Evolutionary conservation across 2,113 vertebrate genomes (phyloP).

Genomic region (Antechinus stuartii): DNA sequence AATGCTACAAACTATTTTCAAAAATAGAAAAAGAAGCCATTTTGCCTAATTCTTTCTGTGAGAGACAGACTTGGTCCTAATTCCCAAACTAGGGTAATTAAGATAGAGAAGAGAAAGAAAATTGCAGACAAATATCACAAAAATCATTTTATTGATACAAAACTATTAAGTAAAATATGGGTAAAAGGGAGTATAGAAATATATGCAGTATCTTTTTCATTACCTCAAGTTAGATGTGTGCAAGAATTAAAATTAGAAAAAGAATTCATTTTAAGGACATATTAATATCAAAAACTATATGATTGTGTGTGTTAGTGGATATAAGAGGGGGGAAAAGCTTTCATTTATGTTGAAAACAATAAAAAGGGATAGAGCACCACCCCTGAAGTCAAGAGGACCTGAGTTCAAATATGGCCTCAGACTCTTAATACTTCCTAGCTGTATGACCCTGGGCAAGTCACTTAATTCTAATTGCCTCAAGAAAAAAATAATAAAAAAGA

Average conservation of each 20-base stretch:
- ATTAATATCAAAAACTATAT: not conserved
- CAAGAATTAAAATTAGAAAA: not conserved
- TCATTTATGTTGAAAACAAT: not conserved
- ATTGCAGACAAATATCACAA: not conserved
- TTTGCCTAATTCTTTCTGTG: not conserved
- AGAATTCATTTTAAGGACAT: not conserved
- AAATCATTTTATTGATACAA: not conserved
- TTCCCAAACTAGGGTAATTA: not conserved
- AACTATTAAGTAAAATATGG: not conserved
- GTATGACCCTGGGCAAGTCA: too few species aligned
- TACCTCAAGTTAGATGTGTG: not conserved
- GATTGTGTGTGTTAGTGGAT: not conserved
- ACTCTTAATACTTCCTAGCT: too few species aligned
- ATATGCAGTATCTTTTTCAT: not conserved
- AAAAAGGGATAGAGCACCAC: not conserved
- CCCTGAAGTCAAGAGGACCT: too few species aligned
- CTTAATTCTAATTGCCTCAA: too few species aligned
- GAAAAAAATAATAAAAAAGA: not conserved
- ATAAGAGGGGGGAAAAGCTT: not conserved
- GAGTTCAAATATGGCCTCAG: too few species aligned
- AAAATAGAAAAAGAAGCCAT: not conserved
- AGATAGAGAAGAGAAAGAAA: not conserved
- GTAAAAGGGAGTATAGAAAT: not conserved
- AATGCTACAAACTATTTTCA: not conserved
- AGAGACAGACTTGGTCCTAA: not conserved